Evolutionary conservation across 2,888 invertebrate genomes (phyloP).

Genomic region (Noctua janthina): DNA sequence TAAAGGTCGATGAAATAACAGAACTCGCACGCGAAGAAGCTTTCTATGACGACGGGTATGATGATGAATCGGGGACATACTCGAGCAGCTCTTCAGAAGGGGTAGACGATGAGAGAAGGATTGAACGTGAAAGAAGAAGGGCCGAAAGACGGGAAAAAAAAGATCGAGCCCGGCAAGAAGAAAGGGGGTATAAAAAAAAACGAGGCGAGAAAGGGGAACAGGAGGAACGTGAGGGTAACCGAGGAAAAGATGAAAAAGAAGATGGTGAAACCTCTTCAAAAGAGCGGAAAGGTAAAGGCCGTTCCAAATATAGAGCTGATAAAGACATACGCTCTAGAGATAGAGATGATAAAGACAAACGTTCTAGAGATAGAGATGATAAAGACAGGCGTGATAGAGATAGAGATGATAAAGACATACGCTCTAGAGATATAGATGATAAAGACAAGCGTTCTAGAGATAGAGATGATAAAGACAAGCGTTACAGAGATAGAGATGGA

Average conservation of each 20-base stretch:
- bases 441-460: background rate
- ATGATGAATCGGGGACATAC: background rate
- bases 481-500: background rate
- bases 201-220: background rate
- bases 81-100: background rate
- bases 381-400: background rate
- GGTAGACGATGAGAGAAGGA: background rate
- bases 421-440: background rate
- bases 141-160: background rate
- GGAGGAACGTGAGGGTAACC: background rate
- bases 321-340: background rate
- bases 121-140: background rate
- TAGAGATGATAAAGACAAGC: background rate
- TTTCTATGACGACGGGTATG: background rate
- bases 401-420: background rate
- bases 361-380: background rate
- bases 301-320: background rate
- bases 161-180: background rate
- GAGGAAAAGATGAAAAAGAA: background rate
- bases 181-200: background rate
- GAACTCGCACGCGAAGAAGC: background rate
- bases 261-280: background rate
- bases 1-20: background rate
- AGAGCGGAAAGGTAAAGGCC: background rate
- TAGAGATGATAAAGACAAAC: background rate